Base-by-base conservation (phyloP, 2,888 invertebrate genomes). In the Heteropelma amictum region DNA sequence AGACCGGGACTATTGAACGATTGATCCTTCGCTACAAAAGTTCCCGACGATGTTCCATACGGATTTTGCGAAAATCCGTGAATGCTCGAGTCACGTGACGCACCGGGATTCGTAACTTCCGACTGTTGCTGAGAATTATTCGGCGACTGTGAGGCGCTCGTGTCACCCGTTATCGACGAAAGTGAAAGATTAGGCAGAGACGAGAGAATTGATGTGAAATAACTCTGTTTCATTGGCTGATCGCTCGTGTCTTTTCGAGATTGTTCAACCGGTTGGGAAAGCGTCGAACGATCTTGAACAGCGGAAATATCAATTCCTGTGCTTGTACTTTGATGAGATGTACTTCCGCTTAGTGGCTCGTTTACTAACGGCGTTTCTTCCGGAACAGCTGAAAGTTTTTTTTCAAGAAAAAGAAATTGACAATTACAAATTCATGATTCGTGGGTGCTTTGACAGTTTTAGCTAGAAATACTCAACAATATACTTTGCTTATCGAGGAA, bases 161-260 rank as follows among this genome's bases (percentile, higher is more conserved):
- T 45, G 14, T 86, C 87, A 8, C 81, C 82, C 35, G 83, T 87
- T 51, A 80, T 84, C 28, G 86, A 79, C 7, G 87, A 83, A 23
- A 88, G 60, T 0, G 87, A 86, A 19, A 88, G 80, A 69, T 86
- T 88, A 4, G 88, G 88, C 33, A 88, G 65, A 2, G 88, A 88
- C 1, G 87, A 88, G 0, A 88, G 77, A 21, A 88, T 86, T 4
- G 88, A 86, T 2, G 87, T 85, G 61, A 88, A 84, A 40, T 88
- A 88, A 58, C 88, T 81, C 45, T 84, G 85, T 38, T 81, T 85
- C 23, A 72, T 77, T n/a, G 78, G 72, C 23, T 79, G 78, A 38
- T 67, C 63, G 49, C 3, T 51, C 26, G 63, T 47, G 21, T 78
- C 80, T 51, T 68, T 77, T 17, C 54, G 70, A 2, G 47, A 4